Evolutionary conservation across 2,797 vertebrate genomes (phyloP).

Genomic region (Varecia variegata): DNA sequence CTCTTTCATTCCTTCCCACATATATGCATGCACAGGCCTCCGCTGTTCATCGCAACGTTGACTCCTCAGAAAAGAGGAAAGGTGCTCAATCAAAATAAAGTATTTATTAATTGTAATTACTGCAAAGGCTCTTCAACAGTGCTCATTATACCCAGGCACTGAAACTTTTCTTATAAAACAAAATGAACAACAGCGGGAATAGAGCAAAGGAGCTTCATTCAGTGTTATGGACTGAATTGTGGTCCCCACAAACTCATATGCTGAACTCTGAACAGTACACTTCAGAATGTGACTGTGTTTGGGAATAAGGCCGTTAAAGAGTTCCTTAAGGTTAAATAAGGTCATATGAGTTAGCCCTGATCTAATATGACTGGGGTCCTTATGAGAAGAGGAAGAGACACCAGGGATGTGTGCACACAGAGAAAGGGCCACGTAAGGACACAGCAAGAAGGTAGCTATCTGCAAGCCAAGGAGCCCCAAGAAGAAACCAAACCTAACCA

Average conservation of each 20-base stretch:
- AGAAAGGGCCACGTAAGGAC: not conserved
- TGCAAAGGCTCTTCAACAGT: not conserved
- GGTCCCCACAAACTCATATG: not conserved
- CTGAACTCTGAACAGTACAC: not conserved
- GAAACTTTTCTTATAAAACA: not conserved
- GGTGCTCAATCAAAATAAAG: not conserved
- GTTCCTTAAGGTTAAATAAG: not conserved
- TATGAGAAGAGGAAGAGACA: not conserved
- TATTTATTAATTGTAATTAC: not conserved
- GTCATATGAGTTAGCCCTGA: not conserved
- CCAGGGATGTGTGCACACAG: rapidly evolving
- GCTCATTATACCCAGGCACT: not conserved
- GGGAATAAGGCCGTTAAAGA: not conserved
- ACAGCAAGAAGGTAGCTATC: not conserved
- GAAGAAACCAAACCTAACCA: not conserved
- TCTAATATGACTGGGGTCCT: no score
- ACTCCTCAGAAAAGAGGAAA: not conserved
- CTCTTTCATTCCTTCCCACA: no score
- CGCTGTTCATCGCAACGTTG: not conserved
- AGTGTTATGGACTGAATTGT: not conserved
- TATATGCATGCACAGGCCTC: rapidly evolving
- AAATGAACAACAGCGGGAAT: not conserved
- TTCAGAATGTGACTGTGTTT: not conserved
- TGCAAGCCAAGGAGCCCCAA: not conserved
- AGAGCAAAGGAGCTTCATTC: not conserved